Conservation (phyloP, 2,113 vertebrate species). For the Erythrolamprus reginae region DNA sequence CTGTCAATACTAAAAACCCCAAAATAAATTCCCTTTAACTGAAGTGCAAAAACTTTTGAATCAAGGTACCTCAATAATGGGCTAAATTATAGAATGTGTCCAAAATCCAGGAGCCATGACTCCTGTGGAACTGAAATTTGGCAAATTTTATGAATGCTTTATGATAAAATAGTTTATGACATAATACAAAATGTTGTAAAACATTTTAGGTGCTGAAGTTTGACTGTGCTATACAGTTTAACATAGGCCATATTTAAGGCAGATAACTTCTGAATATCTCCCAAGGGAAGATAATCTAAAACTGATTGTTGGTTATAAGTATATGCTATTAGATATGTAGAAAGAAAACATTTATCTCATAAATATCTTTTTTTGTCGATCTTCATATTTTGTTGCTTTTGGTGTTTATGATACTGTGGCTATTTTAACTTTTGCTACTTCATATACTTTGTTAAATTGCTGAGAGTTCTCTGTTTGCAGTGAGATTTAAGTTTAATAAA, state of each 20-base stretch:
- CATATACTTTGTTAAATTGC: neutral
- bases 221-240: neutral
- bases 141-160: neutral
- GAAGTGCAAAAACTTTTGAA: neutral
- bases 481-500: neutral
- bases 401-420: neutral
- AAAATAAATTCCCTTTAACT: neutral
- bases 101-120: neutral
- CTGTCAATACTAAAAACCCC: neutral
- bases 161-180: neutral
- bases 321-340: neutral
- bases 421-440: neutral
- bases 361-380: neutral
- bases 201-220: neutral
- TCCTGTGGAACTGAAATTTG: neutral
- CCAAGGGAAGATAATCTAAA: neutral
- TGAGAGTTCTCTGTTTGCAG: neutral
- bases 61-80: neutral
- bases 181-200: neutral
- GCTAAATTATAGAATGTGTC: neutral
- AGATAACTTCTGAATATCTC: neutral
- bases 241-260: neutral
- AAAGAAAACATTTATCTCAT: neutral
- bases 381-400: neutral
- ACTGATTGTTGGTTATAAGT: neutral